Base-by-base conservation (phyloP, 1,140 invertebrate genomes). In the Yoshiicerus persimilis region DNA sequence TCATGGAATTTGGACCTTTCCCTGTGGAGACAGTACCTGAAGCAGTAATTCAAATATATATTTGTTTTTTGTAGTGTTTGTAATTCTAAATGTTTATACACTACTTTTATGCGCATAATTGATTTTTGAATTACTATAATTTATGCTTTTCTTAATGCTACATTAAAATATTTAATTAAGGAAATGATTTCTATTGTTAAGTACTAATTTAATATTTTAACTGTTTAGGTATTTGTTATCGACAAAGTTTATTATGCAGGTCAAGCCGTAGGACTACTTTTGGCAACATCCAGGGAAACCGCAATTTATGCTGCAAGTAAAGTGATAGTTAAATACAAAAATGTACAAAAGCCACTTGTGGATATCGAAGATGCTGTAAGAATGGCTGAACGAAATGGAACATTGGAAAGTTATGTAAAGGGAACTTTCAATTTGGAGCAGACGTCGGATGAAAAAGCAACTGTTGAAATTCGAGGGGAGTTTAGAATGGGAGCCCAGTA, bases 161-260 rank as follows among this genome's bases (percentile, higher is more conserved):
- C n/a, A n/a, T n/a, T n/a, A n/a, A n/a, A n/a, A n/a, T n/a, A n/a
- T n/a, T n/a, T n/a, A n/a, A n/a, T n/a, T n/a, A n/a, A n/a, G n/a
- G n/a, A n/a, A n/a, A 13, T 77, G 20, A 36, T 77, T 77, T 41
- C 6, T 41, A 8, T 8, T 13, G 13, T 41, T 41, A 8, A 8
- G 6, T 8, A 41, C 13, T 41, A 41, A 41, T n/a, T 8, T 8
- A 77, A n/a, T 77, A 30, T 32, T 8, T 32, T 32, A 11, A 13
- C 32, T 32, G 34, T n/a, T n/a, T 77, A 88, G 87, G 34, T 75
- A n/a, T 88, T 88, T 85, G 32, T 75, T 11, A 30, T 9, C 16
- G 30, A 32, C 4, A 91, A 93, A 64, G 93, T 96, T 0, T 91
- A 92, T 0, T 95, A 94, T 91, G 95, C 95, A 80, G 93, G 93